phyloP scores from a whole-genome alignment of 2,797 vertebrate genomes.

The Graptemys geographica region DNA sequence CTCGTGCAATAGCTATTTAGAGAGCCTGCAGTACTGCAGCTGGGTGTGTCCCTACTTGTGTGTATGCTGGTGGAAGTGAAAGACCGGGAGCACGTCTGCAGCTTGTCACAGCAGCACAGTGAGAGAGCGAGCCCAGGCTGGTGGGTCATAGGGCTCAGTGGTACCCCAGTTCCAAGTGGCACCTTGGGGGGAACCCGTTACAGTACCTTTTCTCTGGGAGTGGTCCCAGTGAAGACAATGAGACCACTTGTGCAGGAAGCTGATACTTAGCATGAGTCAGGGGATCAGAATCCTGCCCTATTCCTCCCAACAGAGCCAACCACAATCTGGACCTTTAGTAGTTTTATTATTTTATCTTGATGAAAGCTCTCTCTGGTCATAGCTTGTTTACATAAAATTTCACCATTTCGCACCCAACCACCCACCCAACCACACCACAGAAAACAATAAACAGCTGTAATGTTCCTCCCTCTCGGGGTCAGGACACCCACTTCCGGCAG shows the following conservation, averaged over 20 bases:
- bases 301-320: neutral
- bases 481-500: neutral
- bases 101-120: too few species aligned
- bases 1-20: too few species aligned
- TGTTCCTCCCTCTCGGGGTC: neutral
- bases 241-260: neutral
- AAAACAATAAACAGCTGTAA: neutral
- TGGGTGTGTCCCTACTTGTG: too few species aligned
- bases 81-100: too few species aligned
- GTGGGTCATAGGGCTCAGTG: too few species aligned
- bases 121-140: too few species aligned
- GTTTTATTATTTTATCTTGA: neutral
- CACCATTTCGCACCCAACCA: neutral
- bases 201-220: neutral
- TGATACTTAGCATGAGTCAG: neutral
- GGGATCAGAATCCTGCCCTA: neutral
- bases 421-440: neutral
- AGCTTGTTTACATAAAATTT: neutral
- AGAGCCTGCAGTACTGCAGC: too few species aligned
- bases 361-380: neutral
- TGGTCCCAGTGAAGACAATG: neutral
- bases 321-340: neutral
- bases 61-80: too few species aligned
- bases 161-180: too few species aligned
- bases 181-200: too few species aligned